phyloP scores from a whole-genome alignment of 2,888 invertebrate species.

The Chloroclysta siterata region DNA sequence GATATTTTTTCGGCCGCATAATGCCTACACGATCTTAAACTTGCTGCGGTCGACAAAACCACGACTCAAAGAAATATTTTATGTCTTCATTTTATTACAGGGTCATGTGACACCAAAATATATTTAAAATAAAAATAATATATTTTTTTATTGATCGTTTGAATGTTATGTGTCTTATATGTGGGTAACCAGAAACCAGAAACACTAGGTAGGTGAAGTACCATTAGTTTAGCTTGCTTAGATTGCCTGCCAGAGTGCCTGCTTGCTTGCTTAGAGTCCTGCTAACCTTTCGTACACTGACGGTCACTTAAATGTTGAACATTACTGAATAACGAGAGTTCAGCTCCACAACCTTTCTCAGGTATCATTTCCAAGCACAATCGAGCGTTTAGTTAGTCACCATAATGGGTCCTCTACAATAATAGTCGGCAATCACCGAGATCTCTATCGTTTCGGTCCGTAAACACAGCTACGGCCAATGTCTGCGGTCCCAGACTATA shows the following conservation, averaged over 20 bases:
- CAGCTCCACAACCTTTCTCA: slow-evolving; percentile 24
- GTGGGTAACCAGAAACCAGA: too few relatives aligned
- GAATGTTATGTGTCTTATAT: neutral
- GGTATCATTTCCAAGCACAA: slow-evolving; percentile 40
- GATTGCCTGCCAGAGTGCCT: too few relatives aligned
- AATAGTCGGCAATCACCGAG: slow-evolving; percentile 64
- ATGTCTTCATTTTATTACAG: neutral
- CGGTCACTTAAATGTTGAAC: slow-evolving; percentile 32
- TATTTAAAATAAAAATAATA: too few relatives aligned
- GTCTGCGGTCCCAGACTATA: slow-evolving; percentile 72
- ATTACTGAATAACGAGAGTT: slow-evolving; percentile 32
- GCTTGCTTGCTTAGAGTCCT: too few relatives aligned
- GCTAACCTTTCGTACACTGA: slow-evolving; percentile 13
- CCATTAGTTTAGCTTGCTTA: too few relatives aligned
- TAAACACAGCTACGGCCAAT: slow-evolving; percentile 60
- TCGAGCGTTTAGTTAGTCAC: slow-evolving; percentile 55
- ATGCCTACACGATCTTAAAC: slow-evolving; percentile 48
- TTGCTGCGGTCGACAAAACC: slow-evolving; percentile 38
- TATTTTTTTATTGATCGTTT: too few relatives aligned
- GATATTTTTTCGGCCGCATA: slow-evolving; percentile 41
- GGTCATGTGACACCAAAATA: neutral
- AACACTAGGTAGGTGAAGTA: too few relatives aligned
- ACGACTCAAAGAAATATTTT: slow-evolving; percentile 8
- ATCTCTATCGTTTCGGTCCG: slow-evolving; percentile 63
- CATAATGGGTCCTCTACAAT: slow-evolving; percentile 67